phyloP scores from a whole-genome alignment of 2,113 vertebrate genomes.

The Peromyscus leucopus region DNA sequence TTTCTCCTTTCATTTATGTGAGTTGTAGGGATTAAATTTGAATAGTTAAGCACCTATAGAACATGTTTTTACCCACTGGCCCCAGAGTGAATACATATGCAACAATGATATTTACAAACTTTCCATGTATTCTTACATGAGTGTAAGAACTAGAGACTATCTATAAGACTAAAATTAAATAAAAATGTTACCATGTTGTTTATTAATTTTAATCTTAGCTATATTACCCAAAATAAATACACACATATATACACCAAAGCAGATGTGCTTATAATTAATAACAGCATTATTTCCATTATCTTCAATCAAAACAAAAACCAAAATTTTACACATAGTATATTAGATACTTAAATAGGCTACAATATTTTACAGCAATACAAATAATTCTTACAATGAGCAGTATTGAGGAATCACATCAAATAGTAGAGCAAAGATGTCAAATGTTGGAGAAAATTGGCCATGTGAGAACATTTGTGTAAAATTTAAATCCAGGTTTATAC shows the following conservation, averaged over 20 bases:
- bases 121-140: not conserved
- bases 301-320: not conserved
- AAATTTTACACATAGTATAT: not conserved
- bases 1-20: not conserved
- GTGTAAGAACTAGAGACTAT: not conserved
- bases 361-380: constrained; percentile 25
- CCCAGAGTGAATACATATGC: not conserved
- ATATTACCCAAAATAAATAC: not conserved
- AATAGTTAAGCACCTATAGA: not conserved
- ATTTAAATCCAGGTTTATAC: not conserved
- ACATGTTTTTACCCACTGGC: not conserved
- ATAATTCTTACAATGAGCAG: not conserved
- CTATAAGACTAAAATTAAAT: not conserved
- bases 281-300: not conserved
- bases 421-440: not conserved
- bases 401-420: not conserved
- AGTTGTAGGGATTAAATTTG: not conserved
- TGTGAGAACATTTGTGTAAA: not conserved
- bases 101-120: not conserved
- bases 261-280: not conserved
- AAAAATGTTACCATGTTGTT: not conserved
- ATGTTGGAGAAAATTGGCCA: not conserved
- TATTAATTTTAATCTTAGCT: not conserved
- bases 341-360: not conserved
- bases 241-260: not conserved